Base-by-base conservation (phyloP, 2,113 vertebrate species). In the Melanerpes formicivorus region DNA sequence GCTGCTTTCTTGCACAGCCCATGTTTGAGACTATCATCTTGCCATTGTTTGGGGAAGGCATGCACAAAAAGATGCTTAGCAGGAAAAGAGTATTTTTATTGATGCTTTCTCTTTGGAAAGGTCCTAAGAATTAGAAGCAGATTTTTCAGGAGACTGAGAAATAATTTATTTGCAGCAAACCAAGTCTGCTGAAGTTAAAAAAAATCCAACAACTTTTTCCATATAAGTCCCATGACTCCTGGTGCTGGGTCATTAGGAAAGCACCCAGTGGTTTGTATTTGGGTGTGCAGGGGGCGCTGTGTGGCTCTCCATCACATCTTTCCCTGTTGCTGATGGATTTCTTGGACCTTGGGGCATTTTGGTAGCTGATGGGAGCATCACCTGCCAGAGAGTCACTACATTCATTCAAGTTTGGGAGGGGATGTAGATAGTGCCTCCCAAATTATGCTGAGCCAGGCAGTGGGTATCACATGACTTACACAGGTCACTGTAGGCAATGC, bases 1-100 rank as follows among this genome's bases (percentile, higher is more conserved):
- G 1, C 2, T 62, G 6, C 5, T 62, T 42, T 17, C 13, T 14
- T 16, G 46, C 4, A 1, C 15, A 16, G 12, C 8, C 74, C 37
- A 0, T 5, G 6, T 27, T 22, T 16, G 18, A 74, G 77, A 34
- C 46, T 29, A 14, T 50, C 34, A 63, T 18, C 22, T 59, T 14
- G 30, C 21, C 19, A 40, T 30, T 2, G 4, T 25, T 4, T 81
- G 59, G 55, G 17, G 44, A n/a, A 82, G 42, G 30, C 1, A 4
- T 25, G 16, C 14, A 14, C 10, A 14, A 23, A 44, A 65, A 34
- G 30, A 18, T 21, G 37, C 29, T 70, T 7, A 70, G 50, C 25
- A 73, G 34, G 48, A 63, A 22, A 56, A 10, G 1, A 32, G 7
- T 3, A 1, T 16, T 34, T 30, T 52, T 32, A 11, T 5, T 48